Percentiles rank a stretch among this genome's conserved stretches.
Conservation (phyloP, 2,797 vertebrate genomes). For the Enteromius mattozi region DNA sequence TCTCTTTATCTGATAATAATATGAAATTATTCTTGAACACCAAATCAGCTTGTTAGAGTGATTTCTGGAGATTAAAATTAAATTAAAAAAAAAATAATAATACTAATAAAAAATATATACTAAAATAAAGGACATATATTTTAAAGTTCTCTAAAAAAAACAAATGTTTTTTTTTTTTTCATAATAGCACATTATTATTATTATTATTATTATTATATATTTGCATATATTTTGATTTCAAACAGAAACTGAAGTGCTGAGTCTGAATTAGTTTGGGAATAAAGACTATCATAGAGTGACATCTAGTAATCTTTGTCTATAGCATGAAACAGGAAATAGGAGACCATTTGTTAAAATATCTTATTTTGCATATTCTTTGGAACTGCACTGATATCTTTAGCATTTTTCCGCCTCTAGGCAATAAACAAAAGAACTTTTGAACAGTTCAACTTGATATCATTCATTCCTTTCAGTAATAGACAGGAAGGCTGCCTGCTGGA, state of each 20-base stretch:
- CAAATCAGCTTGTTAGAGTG: not conserved
- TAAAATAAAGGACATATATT: not conserved
- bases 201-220: not conserved
- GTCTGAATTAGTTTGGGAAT: not conserved
- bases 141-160: not conserved
- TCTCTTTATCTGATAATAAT: not conserved
- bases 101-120: not conserved
- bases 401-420: conserved; percentile 58
- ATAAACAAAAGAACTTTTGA: conserved; percentile 62
- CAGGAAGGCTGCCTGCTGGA: conserved; percentile 63
- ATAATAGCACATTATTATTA: not conserved
- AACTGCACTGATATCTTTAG: conserved; percentile 63
- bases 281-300: conserved; percentile 52
- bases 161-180: not conserved
- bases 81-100: no score
- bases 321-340: conserved; percentile 66
- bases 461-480: conserved; percentile 76
- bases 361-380: conserved; percentile 71
- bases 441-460: conserved; percentile 67
- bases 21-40: not conserved
- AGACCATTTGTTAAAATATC: conserved; percentile 56
- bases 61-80: not conserved
- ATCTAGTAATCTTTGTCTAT: conserved; percentile 69
- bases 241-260: not conserved
- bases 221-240: not conserved